Conservation (phyloP, 2,797 vertebrate species). For the Micrastur ruficollis region DNA sequence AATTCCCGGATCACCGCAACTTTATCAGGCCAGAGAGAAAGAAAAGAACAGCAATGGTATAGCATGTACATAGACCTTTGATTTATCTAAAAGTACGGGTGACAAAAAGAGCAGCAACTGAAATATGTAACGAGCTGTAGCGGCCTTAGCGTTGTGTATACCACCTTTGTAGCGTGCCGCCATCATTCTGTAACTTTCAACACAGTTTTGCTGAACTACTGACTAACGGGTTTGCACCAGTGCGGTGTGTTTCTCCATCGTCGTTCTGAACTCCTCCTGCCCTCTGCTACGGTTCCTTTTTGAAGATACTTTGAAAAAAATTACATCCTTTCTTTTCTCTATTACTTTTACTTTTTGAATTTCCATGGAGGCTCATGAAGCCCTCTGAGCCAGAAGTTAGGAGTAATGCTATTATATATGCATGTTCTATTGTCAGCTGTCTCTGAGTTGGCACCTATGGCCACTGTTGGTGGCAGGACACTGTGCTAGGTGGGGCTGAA, state of each 20-base stretch:
- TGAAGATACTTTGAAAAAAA: background rate
- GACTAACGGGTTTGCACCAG: background rate
- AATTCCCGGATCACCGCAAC: background rate
- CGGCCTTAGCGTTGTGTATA: background rate
- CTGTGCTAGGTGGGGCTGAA: background rate
- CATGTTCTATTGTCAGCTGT: background rate
- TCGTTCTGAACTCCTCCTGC: background rate
- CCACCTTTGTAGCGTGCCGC: background rate
- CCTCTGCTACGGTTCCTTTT: background rate
- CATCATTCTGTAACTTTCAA: background rate
- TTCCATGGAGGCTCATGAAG: background rate
- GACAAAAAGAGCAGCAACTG: background rate
- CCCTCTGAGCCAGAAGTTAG: background rate
- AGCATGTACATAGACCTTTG: background rate
- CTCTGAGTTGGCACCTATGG: background rate
- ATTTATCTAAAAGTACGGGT: background rate
- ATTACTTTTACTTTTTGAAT: background rate
- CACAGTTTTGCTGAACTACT: background rate
- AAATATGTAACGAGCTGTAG: background rate
- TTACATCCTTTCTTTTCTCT: background rate
- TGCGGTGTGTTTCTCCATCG: background rate
- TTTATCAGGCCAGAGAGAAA: background rate
- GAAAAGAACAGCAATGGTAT: background rate
- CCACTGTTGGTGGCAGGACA: background rate
- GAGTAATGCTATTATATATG: background rate